These are phyloP conservation scores for Cryptotis parvus DNA, from an alignment of 2,113 vertebrate genomes.

Conservation along the genomic window DNA sequence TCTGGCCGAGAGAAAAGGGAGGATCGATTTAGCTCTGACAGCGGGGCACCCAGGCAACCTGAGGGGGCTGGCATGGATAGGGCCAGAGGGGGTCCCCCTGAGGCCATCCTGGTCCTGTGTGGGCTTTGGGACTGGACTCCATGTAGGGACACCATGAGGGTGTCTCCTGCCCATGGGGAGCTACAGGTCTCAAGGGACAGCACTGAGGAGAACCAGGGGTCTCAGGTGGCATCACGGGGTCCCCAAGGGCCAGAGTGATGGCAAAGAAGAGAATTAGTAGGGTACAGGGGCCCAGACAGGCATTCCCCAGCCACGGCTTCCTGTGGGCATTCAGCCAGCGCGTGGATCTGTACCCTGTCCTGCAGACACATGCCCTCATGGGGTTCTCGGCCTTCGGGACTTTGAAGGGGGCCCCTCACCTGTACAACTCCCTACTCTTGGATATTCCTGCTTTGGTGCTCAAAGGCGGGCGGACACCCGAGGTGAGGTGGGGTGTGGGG, in stretches of 20 bases:
- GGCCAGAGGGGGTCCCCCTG: slow-evolving; percentile 12
- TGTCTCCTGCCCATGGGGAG: neutral
- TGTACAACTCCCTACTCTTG: neutral
- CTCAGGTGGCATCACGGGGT: neutral
- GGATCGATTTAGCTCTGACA: slow-evolving; percentile 79
- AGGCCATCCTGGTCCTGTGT: neutral
- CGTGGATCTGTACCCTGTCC: neutral
- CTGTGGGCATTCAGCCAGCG: neutral
- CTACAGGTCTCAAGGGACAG: neutral
- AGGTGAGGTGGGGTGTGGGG: neutral
- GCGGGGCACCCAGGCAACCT: slow-evolving; percentile 72
- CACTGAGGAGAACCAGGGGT: neutral
- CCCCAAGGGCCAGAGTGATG: too few relatives aligned
- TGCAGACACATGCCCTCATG: too few relatives aligned
- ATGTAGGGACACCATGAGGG: neutral
- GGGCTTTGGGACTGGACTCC: neutral
- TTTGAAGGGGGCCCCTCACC: neutral
- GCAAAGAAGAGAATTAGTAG: neutral
- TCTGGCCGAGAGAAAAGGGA: slow-evolving; percentile 80
- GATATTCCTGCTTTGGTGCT: neutral
- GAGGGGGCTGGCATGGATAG: slow-evolving; percentile 62
- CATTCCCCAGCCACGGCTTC: neutral
- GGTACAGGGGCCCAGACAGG: neutral
- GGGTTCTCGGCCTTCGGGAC: neutral
- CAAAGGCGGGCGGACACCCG: neutral